These are phyloP conservation scores for Lampris megalopsis DNA, from an alignment of 2,113 vertebrate species.

Conservation along the genomic window DNA sequence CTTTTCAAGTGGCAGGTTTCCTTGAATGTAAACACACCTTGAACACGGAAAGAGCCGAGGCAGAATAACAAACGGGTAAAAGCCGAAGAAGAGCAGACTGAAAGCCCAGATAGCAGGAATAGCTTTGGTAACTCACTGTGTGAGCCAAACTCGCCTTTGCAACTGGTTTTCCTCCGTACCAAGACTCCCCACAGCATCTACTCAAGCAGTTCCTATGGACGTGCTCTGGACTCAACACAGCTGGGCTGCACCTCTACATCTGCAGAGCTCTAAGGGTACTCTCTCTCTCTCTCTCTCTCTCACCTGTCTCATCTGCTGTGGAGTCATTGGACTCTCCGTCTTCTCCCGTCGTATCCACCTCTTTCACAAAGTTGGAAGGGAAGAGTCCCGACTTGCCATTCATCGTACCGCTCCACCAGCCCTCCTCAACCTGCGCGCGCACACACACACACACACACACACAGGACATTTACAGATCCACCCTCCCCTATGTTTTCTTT, in stretches of 20 bases:
- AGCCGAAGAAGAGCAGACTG: too few species aligned
- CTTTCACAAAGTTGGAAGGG: slow-evolving; percentile 97
- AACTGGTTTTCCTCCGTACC: neutral
- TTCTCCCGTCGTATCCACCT: slow-evolving; percentile 85
- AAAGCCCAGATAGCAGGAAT: too few species aligned
- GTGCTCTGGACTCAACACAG: neutral
- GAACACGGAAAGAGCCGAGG: neutral
- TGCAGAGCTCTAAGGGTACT: neutral
- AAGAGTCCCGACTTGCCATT: slow-evolving; percentile 90
- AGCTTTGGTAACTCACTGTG: too few species aligned
- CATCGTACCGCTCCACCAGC: slow-evolving; percentile 92
- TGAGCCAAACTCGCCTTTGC: neutral
- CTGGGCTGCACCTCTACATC: neutral
- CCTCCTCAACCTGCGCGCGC: slow-evolving; percentile 91
- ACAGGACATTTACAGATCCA: neutral
- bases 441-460: slow-evolving; percentile 10
- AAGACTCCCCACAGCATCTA: neutral
- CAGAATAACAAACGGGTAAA: too few species aligned
- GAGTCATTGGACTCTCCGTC: slow-evolving; percentile 84
- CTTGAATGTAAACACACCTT: too few species aligned
- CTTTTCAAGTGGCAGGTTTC: too few species aligned
- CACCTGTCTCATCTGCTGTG: slow-evolving; percentile 87
- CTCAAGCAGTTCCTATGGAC: neutral
- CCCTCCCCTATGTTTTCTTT: neutral
- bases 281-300: neutral